Percentiles rank a stretch among this genome's conserved stretches.
Evolutionary conservation across 2,888 invertebrate genomes (phyloP).

Genomic region (Phorcus lineatus): DNA sequence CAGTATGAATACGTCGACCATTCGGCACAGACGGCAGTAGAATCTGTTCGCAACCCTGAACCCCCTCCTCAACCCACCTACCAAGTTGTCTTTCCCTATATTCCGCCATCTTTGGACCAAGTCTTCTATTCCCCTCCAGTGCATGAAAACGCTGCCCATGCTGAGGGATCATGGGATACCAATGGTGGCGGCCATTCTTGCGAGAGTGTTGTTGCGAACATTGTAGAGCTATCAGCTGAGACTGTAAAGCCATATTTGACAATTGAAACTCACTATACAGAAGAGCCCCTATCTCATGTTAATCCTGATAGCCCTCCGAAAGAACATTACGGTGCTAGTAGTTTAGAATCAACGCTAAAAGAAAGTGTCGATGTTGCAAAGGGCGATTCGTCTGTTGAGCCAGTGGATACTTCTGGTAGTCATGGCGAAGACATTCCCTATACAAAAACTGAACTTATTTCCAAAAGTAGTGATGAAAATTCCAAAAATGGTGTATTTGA

Average conservation of each 20-base stretch:
- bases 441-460: background rate
- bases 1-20: conserved; percentile 5
- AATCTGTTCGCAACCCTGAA: background rate
- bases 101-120: conserved; percentile 48
- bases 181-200: background rate
- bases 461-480: background rate
- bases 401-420: conserved; percentile 8
- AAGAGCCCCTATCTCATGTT: conserved; percentile 49
- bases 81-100: conserved; percentile 49
- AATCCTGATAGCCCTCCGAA: conserved; percentile 41
- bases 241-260: conserved; percentile 30
- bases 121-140: conserved; percentile 30
- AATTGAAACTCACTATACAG: conserved; percentile 54
- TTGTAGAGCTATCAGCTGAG: background rate
- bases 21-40: background rate
- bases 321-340: conserved; percentile 37
- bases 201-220: background rate
- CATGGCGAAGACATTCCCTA: background rate
- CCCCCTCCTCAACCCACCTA: conserved; percentile 33
- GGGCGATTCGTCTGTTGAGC: background rate
- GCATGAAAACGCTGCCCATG: background rate
- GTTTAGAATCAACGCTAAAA: background rate
- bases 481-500: background rate
- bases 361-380: background rate
- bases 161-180: background rate